Percentiles rank a stretch among this genome's conserved stretches.
These are phyloP conservation scores for Leptinotarsa haldemani DNA, from an alignment of 2,888 invertebrate species.

Conservation along the genomic window DNA sequence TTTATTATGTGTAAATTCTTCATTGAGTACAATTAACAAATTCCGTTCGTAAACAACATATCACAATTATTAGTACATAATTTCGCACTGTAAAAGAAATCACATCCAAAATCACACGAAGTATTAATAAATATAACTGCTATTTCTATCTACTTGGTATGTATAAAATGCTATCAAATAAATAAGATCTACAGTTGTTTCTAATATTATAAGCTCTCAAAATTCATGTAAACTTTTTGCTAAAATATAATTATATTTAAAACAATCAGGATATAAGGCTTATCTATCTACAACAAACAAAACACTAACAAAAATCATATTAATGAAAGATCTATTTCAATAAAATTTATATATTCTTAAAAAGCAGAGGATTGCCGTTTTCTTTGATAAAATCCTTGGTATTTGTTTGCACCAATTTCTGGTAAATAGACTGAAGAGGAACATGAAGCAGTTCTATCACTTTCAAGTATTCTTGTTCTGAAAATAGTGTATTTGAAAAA, in stretches of 20 bases:
- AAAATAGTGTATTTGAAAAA: constrained; percentile 69
- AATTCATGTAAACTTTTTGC: constrained; percentile 28
- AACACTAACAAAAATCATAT: constrained; percentile 20
- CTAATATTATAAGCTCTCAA: constrained; percentile 48
- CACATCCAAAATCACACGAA: constrained; percentile 21
- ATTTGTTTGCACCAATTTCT: constrained; percentile 30
- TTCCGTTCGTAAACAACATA: constrained; percentile 18
- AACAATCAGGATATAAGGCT: constrained; percentile 41
- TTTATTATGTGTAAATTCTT: constrained; percentile 27
- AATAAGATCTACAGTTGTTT: constrained; percentile 50
- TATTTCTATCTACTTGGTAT: constrained; percentile 20
- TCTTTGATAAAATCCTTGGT: constrained; percentile 47
- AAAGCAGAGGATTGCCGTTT: constrained; percentile 47
- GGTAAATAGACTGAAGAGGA: constrained; percentile 85
- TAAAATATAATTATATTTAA: background rate
- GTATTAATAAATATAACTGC: constrained; percentile 14
- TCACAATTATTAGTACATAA: constrained; percentile 25
- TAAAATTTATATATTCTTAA: constrained; percentile 32
- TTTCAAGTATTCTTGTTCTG: constrained; percentile 86
- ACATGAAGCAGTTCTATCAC: constrained; percentile 89
- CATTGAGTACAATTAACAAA: constrained; percentile 18
- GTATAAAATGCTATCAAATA: constrained; percentile 51
- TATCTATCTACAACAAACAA: constrained; percentile 43
- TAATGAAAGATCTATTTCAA: constrained; percentile 10
- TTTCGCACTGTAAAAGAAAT: constrained; percentile 19